These are phyloP conservation scores for Drosophila ogumai DNA, from an alignment of 1,140 invertebrate genomes.

Conservation along the genomic window DNA sequence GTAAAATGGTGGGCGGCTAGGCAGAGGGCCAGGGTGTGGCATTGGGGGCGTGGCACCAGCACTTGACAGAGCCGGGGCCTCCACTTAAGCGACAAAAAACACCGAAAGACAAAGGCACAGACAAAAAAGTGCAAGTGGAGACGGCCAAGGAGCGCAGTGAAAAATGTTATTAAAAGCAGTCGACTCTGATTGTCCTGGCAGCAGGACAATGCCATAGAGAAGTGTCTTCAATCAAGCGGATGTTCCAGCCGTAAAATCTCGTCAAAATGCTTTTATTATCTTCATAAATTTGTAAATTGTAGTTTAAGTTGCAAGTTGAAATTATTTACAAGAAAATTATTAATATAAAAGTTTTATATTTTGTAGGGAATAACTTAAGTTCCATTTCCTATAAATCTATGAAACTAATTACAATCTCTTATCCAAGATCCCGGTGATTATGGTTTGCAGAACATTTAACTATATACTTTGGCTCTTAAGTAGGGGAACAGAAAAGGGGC, in stretches of 20 bases:
- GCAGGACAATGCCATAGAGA: conserved; percentile 32
- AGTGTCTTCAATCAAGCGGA: conserved; percentile 52
- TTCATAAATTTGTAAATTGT: not conserved
- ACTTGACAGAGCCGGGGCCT: conserved; percentile 57
- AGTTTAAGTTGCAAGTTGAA: not conserved
- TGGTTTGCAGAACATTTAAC: conserved; percentile 39
- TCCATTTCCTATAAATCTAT: not conserved
- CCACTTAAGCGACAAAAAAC: conserved; percentile 68
- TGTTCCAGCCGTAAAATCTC: conserved; percentile 12
- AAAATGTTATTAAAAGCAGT: conserved; percentile 81
- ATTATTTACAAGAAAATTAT: not conserved
- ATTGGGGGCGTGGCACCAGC: conserved; percentile 52
- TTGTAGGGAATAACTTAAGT: not conserved
- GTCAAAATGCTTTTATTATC: conserved; percentile 13
- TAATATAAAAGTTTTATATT: not conserved
- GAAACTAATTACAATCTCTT: not conserved
- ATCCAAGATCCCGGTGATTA: conserved; percentile 24
- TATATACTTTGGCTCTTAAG: conserved; percentile 9
- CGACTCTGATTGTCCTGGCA: conserved; percentile 61
- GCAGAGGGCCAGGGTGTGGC: conserved; percentile 20
- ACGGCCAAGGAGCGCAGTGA: conserved; percentile 56
- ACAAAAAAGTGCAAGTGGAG: conserved; percentile 41
- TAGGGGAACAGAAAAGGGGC: conserved; percentile 20
- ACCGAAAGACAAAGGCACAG: conserved; percentile 32
- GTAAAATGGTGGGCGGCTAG: conserved; percentile 64